Evolutionary conservation across 2,888 invertebrate species (phyloP).

Genomic region (Myopa tessellatipennis): DNA sequence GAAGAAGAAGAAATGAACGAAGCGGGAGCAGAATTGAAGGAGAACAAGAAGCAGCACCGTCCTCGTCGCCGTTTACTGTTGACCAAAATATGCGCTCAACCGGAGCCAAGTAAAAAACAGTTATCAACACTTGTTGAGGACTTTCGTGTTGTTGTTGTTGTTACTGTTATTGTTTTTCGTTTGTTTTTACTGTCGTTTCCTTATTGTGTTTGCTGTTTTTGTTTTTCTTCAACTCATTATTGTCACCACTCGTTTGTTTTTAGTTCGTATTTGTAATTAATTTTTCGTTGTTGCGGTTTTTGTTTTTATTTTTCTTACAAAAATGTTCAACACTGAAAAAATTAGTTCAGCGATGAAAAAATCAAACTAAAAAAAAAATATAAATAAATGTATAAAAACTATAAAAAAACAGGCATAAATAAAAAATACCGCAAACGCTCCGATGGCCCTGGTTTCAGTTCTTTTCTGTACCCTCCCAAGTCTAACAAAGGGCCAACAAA

Average conservation of each 20-base stretch:
- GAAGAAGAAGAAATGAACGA: not conserved
- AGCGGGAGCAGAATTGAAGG: not conserved
- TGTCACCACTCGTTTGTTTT: too few relatives aligned
- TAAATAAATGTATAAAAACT: too few relatives aligned
- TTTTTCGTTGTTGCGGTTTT: not conserved
- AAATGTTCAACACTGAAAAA: not conserved
- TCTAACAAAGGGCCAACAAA: too few relatives aligned
- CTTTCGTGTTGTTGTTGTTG: not conserved
- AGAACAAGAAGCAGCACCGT: too few relatives aligned
- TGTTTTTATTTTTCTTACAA: not conserved
- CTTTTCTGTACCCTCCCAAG: too few relatives aligned
- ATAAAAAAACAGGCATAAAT: too few relatives aligned
- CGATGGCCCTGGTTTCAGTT: too few relatives aligned
- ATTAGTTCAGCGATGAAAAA: too few relatives aligned
- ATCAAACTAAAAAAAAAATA: too few relatives aligned
- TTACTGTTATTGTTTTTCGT: not conserved
- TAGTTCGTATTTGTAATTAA: too few relatives aligned
- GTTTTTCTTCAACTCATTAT: not conserved
- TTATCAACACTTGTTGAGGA: too few relatives aligned
- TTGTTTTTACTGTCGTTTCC: not conserved
- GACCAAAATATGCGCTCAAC: not conserved
- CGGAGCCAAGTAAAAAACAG: not conserved
- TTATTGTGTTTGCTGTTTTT: not conserved
- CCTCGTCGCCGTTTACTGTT: not conserved
- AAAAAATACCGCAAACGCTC: too few relatives aligned